Conservation (phyloP, 2,797 vertebrate genomes). For the Mallotus villosus region DNA sequence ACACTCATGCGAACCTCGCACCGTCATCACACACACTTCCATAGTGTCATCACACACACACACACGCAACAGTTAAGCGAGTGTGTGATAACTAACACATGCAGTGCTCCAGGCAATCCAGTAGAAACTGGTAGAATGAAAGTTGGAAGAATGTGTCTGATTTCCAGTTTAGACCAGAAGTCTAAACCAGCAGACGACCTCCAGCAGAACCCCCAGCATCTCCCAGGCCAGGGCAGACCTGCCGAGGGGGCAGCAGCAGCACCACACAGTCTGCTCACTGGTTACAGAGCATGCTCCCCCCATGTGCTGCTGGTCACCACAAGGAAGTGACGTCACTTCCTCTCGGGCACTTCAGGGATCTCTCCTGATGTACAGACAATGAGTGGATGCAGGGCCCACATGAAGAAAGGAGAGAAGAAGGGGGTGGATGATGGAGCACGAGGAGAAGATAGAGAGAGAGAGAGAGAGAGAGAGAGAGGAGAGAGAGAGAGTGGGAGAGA, state of each 20-base stretch:
- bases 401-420: conserved; percentile 17
- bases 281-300: conserved; percentile 12
- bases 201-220: too few species aligned
- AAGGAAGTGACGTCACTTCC: conserved; percentile 80
- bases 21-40: too few species aligned
- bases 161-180: too few species aligned
- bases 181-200: too few species aligned
- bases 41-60: too few species aligned
- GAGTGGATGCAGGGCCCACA: conserved; percentile 69
- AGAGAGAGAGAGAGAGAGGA: not conserved
- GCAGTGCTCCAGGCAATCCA: too few species aligned
- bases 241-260: not conserved
- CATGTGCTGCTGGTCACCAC: conserved; percentile 48
- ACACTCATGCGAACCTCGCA: too few species aligned
- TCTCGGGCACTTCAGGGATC: conserved; percentile 70
- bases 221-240: not conserved
- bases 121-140: too few species aligned
- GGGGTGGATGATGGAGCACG: not conserved
- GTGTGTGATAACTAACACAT: too few species aligned
- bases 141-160: too few species aligned
- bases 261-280: not conserved
- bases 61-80: too few species aligned
- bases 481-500: not conserved
- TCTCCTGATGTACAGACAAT: conserved; percentile 72
- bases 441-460: not conserved